Base-by-base conservation (phyloP, 2,113 vertebrate genomes). In the Malurus cyaneus region DNA sequence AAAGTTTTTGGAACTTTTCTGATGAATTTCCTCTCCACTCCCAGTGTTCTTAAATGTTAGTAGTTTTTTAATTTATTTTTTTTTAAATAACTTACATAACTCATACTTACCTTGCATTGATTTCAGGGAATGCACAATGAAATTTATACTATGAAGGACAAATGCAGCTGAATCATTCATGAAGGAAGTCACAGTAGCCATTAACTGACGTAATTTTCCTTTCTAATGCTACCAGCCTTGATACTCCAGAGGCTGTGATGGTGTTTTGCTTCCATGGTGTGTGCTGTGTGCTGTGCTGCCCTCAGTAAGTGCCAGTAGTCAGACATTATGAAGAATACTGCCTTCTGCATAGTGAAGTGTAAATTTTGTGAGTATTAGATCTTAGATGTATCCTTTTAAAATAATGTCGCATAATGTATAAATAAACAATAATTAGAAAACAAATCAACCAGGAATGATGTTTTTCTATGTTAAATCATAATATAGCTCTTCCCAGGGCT, bases 281-380 rank as follows among this genome's bases (percentile, higher is more conserved):
- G 8, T 25, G 2, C 65, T 84, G 11, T 0, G 0, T 54, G 71
- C 8, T 0, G 4, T 1, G 0, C 25, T 87, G 16, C 13, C 14
- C 32, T 81, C n/a, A 59, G 53, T 19, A 49, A 42, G 54, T 7
- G 2, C 8, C 28, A 26, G 17, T 3, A 62, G 16, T 80, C 70
- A 93, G 72, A 54, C 11, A 53, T 8, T 20, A 54, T 62, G 57
- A 83, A 44, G 39, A 69, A 47, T 9, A 34, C 34, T 52, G 26
- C 32, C 26, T 92, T 83, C 31, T 70, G 29, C 29, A 66, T 3
- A 80, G 4, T 0, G 1, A 80, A 41, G 24, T 41, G 26, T 70
- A 80, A n/a, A 65, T 90, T 82, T 80, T 18, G 5, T 69, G 17
- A 73, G 2, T 42, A 29, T 71, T 71, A 77, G 47, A 69, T 24